A percentile compares a stretch with the other conserved stretches of the same genome.
Conservation (phyloP, 2,113 vertebrate genomes). For the Mellivora capensis region DNA sequence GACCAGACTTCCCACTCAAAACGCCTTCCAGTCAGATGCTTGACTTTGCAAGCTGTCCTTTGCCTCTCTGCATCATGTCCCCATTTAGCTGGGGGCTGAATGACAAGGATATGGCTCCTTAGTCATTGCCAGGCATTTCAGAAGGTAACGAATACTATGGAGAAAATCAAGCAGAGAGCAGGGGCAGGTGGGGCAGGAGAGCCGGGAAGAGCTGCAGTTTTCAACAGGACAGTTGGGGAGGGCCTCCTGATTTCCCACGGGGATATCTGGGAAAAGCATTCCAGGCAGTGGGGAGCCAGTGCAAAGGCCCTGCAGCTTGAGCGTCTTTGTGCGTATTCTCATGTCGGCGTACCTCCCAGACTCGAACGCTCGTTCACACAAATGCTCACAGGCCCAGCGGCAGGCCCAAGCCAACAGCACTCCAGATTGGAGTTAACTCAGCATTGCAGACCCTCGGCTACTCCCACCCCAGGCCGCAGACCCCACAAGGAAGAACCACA, state of each 20-base stretch:
- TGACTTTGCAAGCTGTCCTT: neutral
- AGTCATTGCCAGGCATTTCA: neutral
- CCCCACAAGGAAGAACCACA: fast-evolving
- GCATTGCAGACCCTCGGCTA: neutral
- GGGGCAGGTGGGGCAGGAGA: neutral
- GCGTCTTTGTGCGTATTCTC: no score
- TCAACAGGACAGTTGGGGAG: no score
- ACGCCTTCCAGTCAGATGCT: neutral
- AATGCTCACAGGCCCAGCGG: neutral
- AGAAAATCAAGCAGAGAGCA: neutral
- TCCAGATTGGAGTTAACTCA: neutral
- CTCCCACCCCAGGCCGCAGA: neutral
- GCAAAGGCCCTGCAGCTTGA: neutral
- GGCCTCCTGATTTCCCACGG: neutral
- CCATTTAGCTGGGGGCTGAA: neutral
- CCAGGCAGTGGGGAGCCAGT: neutral
- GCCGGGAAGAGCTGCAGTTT: fast-evolving
- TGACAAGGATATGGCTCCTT: neutral
- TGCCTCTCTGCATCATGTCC: neutral
- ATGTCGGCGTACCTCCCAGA: neutral
- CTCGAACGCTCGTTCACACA: fast-evolving
- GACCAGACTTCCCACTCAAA: neutral
- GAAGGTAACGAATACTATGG: neutral
- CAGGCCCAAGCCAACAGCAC: neutral
- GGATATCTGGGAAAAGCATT: neutral